Evolutionary conservation across 2,113 vertebrate genomes (phyloP).

Genomic region (Garra rufa): DNA sequence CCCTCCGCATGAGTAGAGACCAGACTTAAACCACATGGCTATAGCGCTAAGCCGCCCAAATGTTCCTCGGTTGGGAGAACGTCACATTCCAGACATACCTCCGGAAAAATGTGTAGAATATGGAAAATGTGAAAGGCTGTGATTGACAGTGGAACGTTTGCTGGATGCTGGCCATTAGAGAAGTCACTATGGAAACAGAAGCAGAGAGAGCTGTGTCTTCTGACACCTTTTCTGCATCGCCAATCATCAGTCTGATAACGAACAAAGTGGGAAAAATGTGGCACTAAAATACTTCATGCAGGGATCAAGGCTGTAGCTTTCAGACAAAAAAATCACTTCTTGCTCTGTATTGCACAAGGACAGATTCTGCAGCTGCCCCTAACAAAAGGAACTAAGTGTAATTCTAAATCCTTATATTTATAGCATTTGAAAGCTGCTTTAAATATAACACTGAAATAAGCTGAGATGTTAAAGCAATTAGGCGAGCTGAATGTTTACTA

Average conservation of each 20-base stretch:
- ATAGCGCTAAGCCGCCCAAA: constrained; percentile 18
- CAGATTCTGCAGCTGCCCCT: background rate
- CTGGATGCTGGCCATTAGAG: constrained; percentile 25
- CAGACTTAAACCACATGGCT: constrained; percentile 8
- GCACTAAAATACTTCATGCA: background rate
- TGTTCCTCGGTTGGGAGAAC: constrained; percentile 2
- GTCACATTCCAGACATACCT: constrained; percentile 26
- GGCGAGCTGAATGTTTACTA: background rate
- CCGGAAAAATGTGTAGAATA: background rate
- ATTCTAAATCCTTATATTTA: constrained; percentile 40
- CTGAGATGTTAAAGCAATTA: background rate
- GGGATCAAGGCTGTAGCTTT: constrained; percentile 22
- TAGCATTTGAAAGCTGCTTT: constrained; percentile 35
- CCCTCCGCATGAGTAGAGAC: constrained; percentile 17
- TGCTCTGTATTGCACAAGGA: constrained; percentile 26
- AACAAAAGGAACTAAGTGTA: background rate
- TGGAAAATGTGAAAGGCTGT: background rate
- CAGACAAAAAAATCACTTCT: constrained; percentile 19
- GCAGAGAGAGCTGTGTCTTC: constrained; percentile 24
- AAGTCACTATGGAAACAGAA: constrained; percentile 40
- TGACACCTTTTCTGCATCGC: constrained; percentile 37
- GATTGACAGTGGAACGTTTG: constrained; percentile 44
- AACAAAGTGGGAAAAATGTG: constrained; percentile 43
- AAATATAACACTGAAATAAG: constrained; percentile 20
- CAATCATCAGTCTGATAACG: constrained; percentile 44